Conservation (phyloP, 30 jellyfish, hydroid and myxozoan species). For the Hydractinia symbiolongicarpus region DNA sequence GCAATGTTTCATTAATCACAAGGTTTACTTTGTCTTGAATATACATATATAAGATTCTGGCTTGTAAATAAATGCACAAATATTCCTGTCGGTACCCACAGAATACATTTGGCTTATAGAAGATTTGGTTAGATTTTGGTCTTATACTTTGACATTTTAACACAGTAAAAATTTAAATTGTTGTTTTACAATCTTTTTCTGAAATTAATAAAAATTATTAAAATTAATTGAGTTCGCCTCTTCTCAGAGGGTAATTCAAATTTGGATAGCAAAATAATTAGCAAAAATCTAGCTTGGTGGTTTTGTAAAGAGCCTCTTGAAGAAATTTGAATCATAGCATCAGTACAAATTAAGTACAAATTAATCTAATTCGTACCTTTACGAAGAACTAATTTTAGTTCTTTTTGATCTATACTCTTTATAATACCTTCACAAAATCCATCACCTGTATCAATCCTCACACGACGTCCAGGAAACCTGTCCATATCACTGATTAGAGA, state of each 20-base stretch:
- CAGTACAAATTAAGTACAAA: neutral
- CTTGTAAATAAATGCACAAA: neutral
- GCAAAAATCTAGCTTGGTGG: no score
- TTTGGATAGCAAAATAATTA: no score
- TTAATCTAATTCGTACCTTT: slow-evolving; percentile 3
- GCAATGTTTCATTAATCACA: neutral
- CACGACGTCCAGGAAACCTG: neutral
- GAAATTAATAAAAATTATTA: no score
- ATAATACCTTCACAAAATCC: slow-evolving; percentile 21
- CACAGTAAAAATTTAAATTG: no score
- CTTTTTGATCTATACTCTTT: neutral
- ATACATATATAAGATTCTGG: neutral
- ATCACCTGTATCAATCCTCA: neutral
- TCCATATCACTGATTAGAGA: neutral
- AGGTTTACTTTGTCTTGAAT: neutral
- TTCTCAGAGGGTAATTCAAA: no score
- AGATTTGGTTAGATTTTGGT: no score
- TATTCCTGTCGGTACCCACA: neutral
- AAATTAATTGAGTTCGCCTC: no score
- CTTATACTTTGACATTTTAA: no score
- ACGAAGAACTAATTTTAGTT: slow-evolving; percentile 1
- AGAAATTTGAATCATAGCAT: no score
- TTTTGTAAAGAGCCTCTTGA: no score
- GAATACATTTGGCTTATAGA: no score
- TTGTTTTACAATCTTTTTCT: no score